These are phyloP conservation scores for Hydropsyche tenuis DNA, from an alignment of 1,140 invertebrate species.

Conservation along the genomic window DNA sequence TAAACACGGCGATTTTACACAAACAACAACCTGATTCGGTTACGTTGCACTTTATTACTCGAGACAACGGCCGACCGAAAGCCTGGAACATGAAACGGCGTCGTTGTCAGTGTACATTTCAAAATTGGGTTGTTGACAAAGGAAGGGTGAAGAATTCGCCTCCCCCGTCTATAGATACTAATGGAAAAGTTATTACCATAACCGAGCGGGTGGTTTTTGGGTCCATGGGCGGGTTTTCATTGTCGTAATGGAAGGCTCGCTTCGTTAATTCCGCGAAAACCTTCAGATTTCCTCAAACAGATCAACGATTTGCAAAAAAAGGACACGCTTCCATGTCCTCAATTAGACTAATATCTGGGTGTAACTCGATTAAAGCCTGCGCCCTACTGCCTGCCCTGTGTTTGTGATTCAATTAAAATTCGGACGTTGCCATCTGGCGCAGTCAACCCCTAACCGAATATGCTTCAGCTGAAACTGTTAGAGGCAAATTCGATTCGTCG, in stretches of 20 bases:
- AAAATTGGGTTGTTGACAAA: neutral
- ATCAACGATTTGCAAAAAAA: neutral
- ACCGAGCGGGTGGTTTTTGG: neutral
- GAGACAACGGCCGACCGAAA: neutral
- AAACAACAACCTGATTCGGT: no score
- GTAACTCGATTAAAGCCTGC: neutral
- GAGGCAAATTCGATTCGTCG: no score
- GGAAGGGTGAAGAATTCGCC: conserved; percentile 23
- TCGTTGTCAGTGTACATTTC: no score
- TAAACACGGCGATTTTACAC: no score
- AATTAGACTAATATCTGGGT: neutral
- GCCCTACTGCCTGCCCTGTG: neutral
- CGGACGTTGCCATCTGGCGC: neutral
- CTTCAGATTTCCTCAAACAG: neutral
- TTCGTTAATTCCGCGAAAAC: conserved; percentile 2
- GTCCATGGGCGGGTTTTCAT: neutral
- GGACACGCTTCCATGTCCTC: neutral
- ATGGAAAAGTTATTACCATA: conserved; percentile 39
- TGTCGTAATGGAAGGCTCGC: neutral
- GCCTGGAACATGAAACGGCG: neutral
- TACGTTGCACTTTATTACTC: neutral
- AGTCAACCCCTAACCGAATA: neutral
- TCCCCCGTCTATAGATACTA: conserved; percentile 13
- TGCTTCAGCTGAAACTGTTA: no score
- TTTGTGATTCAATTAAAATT: conserved; percentile 39